Percentiles rank a stretch among this genome's conserved stretches.
phyloP scores from a whole-genome alignment of 2,797 vertebrate genomes.

The Semotilus atromaculatus region DNA sequence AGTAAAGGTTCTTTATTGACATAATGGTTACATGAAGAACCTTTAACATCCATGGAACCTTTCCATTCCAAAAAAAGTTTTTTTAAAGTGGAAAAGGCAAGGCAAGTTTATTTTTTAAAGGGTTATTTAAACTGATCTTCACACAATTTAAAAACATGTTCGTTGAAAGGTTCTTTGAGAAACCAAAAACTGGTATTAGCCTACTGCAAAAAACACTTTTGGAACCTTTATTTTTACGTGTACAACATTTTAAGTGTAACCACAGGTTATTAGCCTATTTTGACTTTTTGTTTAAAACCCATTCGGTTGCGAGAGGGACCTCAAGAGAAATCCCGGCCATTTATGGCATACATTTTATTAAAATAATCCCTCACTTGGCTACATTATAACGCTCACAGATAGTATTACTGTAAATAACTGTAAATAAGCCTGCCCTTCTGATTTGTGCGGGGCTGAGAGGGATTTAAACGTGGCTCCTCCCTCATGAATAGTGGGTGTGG shows the following conservation, averaged over 20 bases:
- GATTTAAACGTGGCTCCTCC: slow-evolving; percentile 75
- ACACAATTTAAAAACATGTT: too few relatives aligned
- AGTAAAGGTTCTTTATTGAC: background rate
- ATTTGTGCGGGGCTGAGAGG: slow-evolving; percentile 48
- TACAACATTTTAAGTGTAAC: background rate
- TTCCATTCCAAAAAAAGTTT: background rate
- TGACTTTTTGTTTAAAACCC: too few relatives aligned
- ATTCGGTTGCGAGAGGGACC: background rate
- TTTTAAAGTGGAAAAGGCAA: background rate
- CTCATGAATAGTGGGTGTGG: slow-evolving; percentile 71
- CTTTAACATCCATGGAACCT: background rate
- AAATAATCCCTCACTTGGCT: slow-evolving; percentile 2
- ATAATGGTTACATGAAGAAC: background rate
- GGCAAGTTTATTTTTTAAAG: too few relatives aligned
- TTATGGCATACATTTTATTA: background rate
- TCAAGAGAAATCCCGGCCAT: background rate
- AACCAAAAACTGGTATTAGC: background rate
- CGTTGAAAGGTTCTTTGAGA: background rate
- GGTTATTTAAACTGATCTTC: background rate
- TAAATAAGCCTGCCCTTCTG: slow-evolving; percentile 37
- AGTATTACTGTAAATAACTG: slow-evolving; percentile 38
- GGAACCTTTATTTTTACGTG: background rate
- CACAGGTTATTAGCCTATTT: background rate
- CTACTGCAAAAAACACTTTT: background rate
- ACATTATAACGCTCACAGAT: background rate